Conservation (phyloP, 2,888 invertebrate genomes). For the Piscicola geometra region DNA sequence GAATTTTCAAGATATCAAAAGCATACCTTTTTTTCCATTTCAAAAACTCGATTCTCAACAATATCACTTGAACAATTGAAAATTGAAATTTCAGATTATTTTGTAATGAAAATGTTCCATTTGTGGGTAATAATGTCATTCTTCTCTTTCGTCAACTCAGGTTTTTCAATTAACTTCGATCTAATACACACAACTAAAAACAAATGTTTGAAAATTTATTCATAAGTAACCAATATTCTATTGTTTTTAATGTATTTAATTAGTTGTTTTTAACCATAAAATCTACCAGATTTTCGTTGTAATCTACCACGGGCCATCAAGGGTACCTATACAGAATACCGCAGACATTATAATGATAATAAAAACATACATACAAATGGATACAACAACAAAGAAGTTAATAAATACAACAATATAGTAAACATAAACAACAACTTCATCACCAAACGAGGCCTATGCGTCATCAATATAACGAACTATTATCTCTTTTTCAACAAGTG, state of each 20-base stretch:
- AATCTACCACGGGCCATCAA: neutral
- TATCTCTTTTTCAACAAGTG: slow-evolving; percentile 23
- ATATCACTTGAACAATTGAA: neutral
- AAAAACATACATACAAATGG: neutral
- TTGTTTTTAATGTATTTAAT: no score
- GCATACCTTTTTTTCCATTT: neutral
- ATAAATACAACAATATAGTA: neutral
- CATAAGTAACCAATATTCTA: neutral
- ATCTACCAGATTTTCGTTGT: neutral
- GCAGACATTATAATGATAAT: neutral
- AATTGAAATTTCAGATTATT: no score
- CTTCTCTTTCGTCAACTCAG: no score
- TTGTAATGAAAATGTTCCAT: no score
- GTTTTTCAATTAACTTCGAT: no score
- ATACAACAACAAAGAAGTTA: neutral
- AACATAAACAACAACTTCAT: slow-evolving; percentile 11
- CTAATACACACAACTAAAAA: no score
- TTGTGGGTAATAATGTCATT: no score
- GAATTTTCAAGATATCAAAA: no score
- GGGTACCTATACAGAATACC: neutral
- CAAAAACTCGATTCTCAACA: neutral
- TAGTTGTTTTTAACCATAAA: no score
- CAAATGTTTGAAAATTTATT: no score
- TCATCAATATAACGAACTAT: neutral
- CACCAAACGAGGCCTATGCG: slow-evolving; percentile 8